Conservation (phyloP, 2,888 invertebrate genomes). For the Pinctada fucata region DNA sequence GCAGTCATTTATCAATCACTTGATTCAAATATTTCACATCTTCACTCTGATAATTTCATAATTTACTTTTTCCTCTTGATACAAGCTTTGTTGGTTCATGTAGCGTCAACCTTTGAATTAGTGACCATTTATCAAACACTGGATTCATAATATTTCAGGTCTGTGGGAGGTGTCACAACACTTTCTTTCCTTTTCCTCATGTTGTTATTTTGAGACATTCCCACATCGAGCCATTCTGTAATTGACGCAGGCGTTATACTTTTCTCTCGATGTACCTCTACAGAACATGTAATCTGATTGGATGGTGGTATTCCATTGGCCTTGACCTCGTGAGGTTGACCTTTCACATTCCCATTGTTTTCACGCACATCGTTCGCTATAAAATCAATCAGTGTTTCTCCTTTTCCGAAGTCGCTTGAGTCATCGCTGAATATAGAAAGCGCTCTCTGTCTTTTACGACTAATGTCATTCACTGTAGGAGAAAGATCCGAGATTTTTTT, state of each 20-base stretch:
- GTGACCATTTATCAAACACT: conserved; percentile 20
- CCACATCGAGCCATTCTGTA: conserved; percentile 35
- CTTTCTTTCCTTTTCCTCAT: conserved; percentile 33
- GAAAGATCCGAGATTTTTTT: too few relatives aligned
- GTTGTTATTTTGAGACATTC: conserved; percentile 1
- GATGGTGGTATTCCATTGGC: conserved; percentile 51
- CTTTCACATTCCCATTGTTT: neutral
- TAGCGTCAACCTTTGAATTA: too few relatives aligned
- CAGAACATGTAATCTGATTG: conserved; percentile 69
- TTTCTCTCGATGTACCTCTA: conserved; percentile 70
- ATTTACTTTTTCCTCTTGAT: too few relatives aligned
- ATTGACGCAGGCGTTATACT: conserved; percentile 52
- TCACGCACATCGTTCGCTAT: neutral
- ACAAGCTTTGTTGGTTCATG: too few relatives aligned
- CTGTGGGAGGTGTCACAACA: conserved; percentile 9
- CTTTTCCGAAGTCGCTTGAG: conserved; percentile 9
- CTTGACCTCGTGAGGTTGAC: neutral
- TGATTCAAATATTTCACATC: too few relatives aligned
- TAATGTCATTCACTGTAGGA: neutral
- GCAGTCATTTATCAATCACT: too few relatives aligned
- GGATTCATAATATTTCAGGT: conserved; percentile 22
- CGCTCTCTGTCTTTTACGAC: neutral
- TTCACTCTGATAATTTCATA: too few relatives aligned
- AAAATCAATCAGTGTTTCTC: neutral
- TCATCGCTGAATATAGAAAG: neutral